Evolutionary conservation across 1,140 invertebrate genomes (phyloP).

Genomic region (Drosophila serrata): DNA sequence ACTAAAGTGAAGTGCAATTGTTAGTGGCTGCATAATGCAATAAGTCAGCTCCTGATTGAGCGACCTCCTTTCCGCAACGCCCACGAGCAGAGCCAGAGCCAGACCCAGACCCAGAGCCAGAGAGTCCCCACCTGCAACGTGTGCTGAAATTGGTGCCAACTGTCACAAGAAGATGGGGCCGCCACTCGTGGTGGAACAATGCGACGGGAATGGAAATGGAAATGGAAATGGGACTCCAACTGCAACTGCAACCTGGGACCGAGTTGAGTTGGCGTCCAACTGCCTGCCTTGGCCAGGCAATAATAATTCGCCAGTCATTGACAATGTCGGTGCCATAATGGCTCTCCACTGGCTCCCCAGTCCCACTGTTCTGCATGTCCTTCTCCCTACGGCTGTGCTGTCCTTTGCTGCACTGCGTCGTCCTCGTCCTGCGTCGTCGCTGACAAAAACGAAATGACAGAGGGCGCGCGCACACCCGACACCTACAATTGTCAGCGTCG

Average conservation of each 20-base stretch:
- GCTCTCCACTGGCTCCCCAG: constrained; percentile 57
- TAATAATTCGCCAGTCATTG: constrained; percentile 81
- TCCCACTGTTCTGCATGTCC: constrained; percentile 9
- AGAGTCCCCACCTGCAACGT: constrained; percentile 53
- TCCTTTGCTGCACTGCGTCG: constrained; percentile 68
- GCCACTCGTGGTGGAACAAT: constrained; percentile 18
- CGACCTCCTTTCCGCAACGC: constrained; percentile 38
- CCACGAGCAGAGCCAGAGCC: background rate
- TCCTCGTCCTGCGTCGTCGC: constrained; percentile 5
- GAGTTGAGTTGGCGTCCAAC: too few species aligned
- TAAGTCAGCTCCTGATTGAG: constrained; percentile 57
- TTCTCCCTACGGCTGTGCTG: background rate
- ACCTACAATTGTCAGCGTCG: constrained; percentile 79
- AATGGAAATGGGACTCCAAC: constrained; percentile 16
- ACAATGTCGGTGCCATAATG: constrained; percentile 79
- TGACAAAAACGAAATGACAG: constrained; percentile 67
- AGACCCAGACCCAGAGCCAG: background rate
- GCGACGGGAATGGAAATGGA: constrained; percentile 1
- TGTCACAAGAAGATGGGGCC: constrained; percentile 71
- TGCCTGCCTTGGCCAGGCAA: constrained; percentile 74
- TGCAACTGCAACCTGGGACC: constrained; percentile 6
- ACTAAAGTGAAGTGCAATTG: background rate
- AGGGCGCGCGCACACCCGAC: constrained; percentile 59
- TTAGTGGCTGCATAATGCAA: constrained; percentile 18
- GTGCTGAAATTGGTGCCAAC: constrained; percentile 62